phyloP scores from a whole-genome alignment of 2,113 vertebrate genomes.

The Indicator indicator region DNA sequence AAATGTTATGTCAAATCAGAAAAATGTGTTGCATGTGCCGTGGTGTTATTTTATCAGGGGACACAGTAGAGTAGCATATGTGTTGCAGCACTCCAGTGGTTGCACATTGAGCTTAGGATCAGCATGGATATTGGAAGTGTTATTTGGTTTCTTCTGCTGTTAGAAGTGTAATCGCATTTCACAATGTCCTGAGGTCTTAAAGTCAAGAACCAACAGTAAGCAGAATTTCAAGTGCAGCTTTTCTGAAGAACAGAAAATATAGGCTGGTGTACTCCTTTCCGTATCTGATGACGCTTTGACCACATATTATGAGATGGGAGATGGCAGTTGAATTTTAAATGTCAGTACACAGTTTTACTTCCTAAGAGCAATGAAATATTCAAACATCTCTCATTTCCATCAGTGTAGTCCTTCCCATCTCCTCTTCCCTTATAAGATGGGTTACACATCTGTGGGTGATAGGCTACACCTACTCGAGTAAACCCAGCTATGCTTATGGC shows the following conservation, averaged over 20 bases:
- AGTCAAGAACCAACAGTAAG: not conserved
- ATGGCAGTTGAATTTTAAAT: not conserved
- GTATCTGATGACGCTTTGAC: not conserved
- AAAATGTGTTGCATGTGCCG: not conserved
- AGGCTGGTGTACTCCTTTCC: not conserved
- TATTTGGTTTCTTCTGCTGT: not conserved
- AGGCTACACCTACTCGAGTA: not conserved
- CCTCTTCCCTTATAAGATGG: fast-evolving
- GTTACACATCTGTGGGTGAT: fast-evolving
- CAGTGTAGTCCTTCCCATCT: not conserved
- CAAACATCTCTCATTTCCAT: not conserved
- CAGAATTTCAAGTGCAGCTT: not conserved
- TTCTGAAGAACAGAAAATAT: not conserved
- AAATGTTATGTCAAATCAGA: not conserved
- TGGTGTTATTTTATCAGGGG: not conserved
- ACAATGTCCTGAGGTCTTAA: not conserved
- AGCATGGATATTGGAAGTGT: not conserved
- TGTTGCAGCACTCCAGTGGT: not conserved
- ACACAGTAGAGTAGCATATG: fast-evolving
- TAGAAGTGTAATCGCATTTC: not conserved
- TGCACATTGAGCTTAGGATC: not conserved
- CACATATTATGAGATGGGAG: not conserved
- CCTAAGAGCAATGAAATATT: not conserved
- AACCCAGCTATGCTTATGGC: not conserved
- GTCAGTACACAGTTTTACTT: not conserved